These are phyloP conservation scores for Fragum whitleyi DNA, from an alignment of 2,888 invertebrate genomes.

Conservation along the genomic window DNA sequence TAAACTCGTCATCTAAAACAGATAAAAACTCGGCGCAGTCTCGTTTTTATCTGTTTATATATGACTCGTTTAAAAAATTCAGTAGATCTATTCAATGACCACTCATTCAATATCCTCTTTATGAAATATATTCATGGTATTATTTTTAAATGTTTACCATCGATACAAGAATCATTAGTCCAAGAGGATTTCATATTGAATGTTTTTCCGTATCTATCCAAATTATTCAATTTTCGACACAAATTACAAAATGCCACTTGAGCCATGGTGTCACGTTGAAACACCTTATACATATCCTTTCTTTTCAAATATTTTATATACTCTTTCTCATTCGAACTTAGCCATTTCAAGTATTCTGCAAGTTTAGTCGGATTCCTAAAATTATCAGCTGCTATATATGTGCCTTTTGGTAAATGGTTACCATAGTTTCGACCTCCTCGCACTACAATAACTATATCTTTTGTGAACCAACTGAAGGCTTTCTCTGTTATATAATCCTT, in stretches of 20 bases:
- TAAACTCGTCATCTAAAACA: no score
- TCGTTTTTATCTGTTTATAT: no score
- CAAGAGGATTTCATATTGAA: slow-evolving; percentile 10
- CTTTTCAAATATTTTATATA: slow-evolving; percentile 38
- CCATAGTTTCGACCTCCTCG: slow-evolving; percentile 50
- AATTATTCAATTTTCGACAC: slow-evolving; percentile 44
- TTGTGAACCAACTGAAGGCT: slow-evolving; percentile 51
- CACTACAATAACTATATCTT: slow-evolving; percentile 55
- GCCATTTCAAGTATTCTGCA: slow-evolving; percentile 38
- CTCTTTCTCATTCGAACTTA: slow-evolving; percentile 34
- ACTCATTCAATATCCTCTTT: no score
- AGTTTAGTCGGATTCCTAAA: slow-evolving; percentile 45
- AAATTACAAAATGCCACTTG: slow-evolving; percentile 44
- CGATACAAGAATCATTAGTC: not conserved
- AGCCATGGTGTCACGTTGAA: not conserved
- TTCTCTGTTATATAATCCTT: slow-evolving; percentile 66
- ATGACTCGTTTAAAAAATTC: no score
- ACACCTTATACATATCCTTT: slow-evolving; percentile 22
- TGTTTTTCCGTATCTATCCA: slow-evolving; percentile 23
- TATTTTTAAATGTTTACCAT: no score
- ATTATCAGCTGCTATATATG: slow-evolving; percentile 56
- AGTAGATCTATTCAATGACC: no score
- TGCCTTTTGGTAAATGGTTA: slow-evolving; percentile 40
- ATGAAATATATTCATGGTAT: no score
- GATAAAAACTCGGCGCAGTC: no score